Evolutionary conservation across 2,113 vertebrate genomes (phyloP).

Genomic region (Alethe castanea): DNA sequence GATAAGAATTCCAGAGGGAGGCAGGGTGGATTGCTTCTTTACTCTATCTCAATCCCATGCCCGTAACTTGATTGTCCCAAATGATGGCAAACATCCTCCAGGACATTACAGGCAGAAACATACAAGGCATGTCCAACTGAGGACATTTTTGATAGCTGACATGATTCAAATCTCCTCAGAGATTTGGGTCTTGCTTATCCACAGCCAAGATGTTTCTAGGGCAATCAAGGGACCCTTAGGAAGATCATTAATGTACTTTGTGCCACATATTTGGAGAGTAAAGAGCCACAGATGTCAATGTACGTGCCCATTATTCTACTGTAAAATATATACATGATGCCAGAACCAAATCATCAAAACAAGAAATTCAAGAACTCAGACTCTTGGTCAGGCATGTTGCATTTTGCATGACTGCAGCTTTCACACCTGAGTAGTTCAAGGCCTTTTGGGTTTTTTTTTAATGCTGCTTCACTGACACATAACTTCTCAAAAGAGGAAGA

Average conservation of each 20-base stretch:
- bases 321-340: background rate
- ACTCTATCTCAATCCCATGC: background rate
- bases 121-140: rapidly evolving
- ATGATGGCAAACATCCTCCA: background rate
- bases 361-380: background rate
- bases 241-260: background rate
- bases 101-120: background rate
- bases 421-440: background rate
- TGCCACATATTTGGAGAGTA: background rate
- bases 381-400: background rate
- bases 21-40: background rate
- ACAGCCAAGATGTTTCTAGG: background rate
- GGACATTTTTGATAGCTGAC: background rate
- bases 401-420: background rate
- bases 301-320: background rate
- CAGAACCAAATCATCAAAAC: background rate
- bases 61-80: background rate
- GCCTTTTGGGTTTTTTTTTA: background rate
- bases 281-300: background rate
- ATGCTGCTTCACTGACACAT: background rate
- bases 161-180: background rate
- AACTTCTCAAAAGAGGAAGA: background rate
- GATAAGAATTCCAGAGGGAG: background rate
- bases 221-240: background rate
- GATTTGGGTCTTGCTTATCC: background rate